phyloP scores from a whole-genome alignment of 2,797 vertebrate species.

The Notoglanidium macrostoma region DNA sequence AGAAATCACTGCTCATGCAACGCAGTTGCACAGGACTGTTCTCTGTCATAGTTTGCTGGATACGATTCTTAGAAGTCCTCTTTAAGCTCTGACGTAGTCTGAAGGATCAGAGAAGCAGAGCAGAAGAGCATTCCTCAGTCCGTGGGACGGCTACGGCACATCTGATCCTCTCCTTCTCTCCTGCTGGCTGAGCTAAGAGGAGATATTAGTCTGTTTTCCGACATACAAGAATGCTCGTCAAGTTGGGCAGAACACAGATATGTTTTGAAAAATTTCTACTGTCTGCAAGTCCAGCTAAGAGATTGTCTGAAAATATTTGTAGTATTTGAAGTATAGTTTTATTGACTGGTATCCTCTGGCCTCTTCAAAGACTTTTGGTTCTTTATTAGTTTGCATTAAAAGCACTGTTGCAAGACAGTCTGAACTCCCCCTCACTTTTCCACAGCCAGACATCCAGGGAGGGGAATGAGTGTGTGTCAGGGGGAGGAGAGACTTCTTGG shows the following conservation, averaged over 20 bases:
- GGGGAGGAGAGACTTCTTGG: conserved; percentile 60
- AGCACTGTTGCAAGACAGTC: conserved; percentile 35
- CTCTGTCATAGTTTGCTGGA: not conserved
- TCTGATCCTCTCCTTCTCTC: not conserved
- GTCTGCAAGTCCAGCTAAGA: not conserved
- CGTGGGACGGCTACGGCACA: not conserved
- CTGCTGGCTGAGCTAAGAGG: not conserved
- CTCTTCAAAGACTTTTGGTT: conserved; percentile 1
- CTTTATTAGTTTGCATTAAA: conserved; percentile 32
- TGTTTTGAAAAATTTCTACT: not conserved
- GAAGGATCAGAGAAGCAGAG: not conserved
- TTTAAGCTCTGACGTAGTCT: not conserved
- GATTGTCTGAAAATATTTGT: conserved; percentile 4
- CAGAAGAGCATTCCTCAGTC: not conserved
- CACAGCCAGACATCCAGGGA: conserved; percentile 44
- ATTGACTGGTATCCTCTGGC: not conserved
- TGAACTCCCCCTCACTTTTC: conserved; percentile 41
- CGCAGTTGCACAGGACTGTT: not conserved
- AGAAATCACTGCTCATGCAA: not conserved
- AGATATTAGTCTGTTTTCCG: not conserved
- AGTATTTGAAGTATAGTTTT: conserved; percentile 15
- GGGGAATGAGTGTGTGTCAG: conserved; percentile 53
- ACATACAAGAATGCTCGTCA: conserved; percentile 14
- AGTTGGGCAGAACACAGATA: not conserved
- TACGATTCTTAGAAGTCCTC: not conserved